A percentile compares a stretch with the other conserved stretches of the same genome.
Conservation (phyloP, 2,113 vertebrate species). For the Bujurquina vittata region DNA sequence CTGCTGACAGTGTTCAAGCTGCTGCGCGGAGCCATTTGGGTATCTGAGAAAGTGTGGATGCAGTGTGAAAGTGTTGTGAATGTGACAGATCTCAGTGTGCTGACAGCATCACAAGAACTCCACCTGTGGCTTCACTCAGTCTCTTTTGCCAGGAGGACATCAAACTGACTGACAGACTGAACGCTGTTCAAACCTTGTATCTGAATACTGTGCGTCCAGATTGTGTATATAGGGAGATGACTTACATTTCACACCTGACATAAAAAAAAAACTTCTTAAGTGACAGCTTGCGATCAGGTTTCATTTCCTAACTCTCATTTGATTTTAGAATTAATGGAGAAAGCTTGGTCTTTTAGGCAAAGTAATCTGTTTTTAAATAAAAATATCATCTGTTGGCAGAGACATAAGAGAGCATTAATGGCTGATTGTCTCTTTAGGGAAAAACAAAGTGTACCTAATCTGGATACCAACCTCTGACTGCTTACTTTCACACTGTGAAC, state of each 20-base stretch:
- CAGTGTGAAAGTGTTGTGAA: constrained; percentile 54
- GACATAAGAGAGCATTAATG: not conserved
- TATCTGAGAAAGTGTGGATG: constrained; percentile 56
- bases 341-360: not conserved
- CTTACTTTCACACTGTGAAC: not conserved
- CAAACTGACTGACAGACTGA: not conserved
- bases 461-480: not conserved
- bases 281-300: not conserved
- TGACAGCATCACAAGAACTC: constrained; percentile 52
- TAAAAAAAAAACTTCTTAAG: not conserved
- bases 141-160: constrained; percentile 27
- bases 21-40: constrained; percentile 39
- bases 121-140: constrained; percentile 18
- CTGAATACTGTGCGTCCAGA: not conserved
- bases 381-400: too few species aligned
- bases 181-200: not conserved
- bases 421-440: not conserved
- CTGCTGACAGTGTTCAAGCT: not conserved
- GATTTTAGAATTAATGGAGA: not conserved
- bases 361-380: not conserved
- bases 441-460: not conserved
- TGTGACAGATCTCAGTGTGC: constrained; percentile 37
- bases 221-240: not conserved
- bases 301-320: not conserved
- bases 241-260: constrained; percentile 1